These are phyloP conservation scores for Phyllotreta striolata DNA, from an alignment of 2,888 invertebrate species.

Conservation along the genomic window DNA sequence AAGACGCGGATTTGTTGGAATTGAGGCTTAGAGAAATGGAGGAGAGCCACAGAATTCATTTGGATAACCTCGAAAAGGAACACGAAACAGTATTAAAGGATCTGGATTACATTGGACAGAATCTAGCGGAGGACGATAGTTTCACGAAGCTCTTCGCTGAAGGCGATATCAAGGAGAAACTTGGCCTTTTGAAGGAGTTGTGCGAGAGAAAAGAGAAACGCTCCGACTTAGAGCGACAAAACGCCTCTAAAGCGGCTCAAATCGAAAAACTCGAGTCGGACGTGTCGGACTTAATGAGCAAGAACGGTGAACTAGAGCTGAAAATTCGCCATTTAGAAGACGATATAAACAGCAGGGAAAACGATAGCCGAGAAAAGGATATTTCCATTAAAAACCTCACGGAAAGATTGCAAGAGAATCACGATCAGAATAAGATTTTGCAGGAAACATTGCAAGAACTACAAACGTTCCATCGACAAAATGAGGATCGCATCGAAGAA, in stretches of 20 bases:
- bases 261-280: slow-evolving; percentile 28
- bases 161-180: slow-evolving; percentile 21
- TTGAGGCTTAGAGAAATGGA: slow-evolving; percentile 44
- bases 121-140: slow-evolving; percentile 10
- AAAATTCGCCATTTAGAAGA: slow-evolving; percentile 38
- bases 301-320: slow-evolving; percentile 37
- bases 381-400: not conserved
- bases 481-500: not conserved
- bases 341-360: slow-evolving; percentile 1
- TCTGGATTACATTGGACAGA: slow-evolving; percentile 32
- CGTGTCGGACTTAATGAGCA: slow-evolving; percentile 36
- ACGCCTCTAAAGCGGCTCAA: slow-evolving; percentile 14
- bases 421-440: too few relatives aligned
- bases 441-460: not conserved
- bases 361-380: slow-evolving; percentile 10
- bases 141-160: slow-evolving; percentile 13
- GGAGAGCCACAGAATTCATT: slow-evolving; percentile 40
- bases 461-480: slow-evolving; percentile 7
- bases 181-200: slow-evolving; percentile 32
- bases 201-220: slow-evolving; percentile 40
- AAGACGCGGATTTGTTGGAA: slow-evolving; percentile 42
- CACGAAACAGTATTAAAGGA: slow-evolving; percentile 34
- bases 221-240: slow-evolving; percentile 37
- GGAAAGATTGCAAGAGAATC: not conserved
- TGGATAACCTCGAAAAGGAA: slow-evolving; percentile 41